Evolutionary conservation across 1,140 invertebrate species (phyloP), one percentile per base, ranked within the genome.

Genomic region (Galleria mellonella): DNA sequence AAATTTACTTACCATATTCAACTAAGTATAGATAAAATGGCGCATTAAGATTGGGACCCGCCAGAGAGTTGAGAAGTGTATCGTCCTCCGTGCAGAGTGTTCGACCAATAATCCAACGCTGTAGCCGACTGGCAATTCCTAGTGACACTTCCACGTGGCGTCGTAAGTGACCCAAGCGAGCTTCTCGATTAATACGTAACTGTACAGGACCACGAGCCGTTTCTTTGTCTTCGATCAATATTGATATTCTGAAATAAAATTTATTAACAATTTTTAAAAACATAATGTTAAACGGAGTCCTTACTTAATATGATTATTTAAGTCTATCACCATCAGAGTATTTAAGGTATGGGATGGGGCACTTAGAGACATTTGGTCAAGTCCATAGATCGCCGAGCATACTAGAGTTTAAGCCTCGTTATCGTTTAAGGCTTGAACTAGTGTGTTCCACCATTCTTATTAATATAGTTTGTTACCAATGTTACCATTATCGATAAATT

Each of bases 11-110:
- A 78, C 72, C 77, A 49, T 64, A 50, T 57, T 78, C 76, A 40
- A 82, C 72, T 44, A 78, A 52, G 53, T 75, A 81, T 33, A 79
- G 62, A 53, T 86, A 78, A 56, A 77, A 77, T n/a, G 84, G 81
- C 45, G 72, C 60, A 46, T 55, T 53, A 49, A 83, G 64, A 47
- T 83, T 46, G 14, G 74, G 52, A 32, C 82, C 72, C 10, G 74
- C 76, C 4, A 78, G 44, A 0, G 69, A 46, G 4, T 43, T 15
- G 9, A 77, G 48, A 4, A 55, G 47, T 13, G 72, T 60, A 30
- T 58, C 55, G 23, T 74, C 67, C 45, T 72, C 56, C 10, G 61
- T 63, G 58, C 73, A 83, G 37, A 75, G 62, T 29, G 57, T 69
- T 44, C 57, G 66, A 9, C 78, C 83, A 51, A 76, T 65, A 39